Conservation (phyloP, 2,888 invertebrate genomes). For the Pheosia gnoma region DNA sequence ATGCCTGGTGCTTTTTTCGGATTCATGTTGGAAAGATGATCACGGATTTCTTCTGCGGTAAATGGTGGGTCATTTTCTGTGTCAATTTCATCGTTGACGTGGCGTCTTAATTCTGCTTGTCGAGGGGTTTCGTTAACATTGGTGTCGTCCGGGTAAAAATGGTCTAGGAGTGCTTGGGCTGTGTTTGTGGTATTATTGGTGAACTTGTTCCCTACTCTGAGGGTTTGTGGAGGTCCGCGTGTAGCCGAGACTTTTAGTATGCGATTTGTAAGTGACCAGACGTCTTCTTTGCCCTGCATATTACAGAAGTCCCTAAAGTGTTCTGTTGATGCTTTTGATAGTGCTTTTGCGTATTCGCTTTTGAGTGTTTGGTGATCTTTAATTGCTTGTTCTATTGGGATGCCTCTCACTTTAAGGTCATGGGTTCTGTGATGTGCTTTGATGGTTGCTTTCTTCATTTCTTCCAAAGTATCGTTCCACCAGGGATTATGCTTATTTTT, state of each 20-base stretch:
- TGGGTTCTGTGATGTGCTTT: background rate
- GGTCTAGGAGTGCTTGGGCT: background rate
- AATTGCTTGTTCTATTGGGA: background rate
- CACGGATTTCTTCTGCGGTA: background rate
- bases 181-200: background rate
- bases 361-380: background rate
- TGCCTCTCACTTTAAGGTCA: background rate
- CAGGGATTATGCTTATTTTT: background rate
- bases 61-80: background rate
- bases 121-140: background rate
- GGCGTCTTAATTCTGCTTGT: background rate
- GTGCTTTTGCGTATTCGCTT: background rate
- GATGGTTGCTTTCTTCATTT: background rate
- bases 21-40: background rate
- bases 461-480: background rate
- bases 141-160: background rate
- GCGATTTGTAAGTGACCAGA: background rate
- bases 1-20: background rate
- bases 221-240: background rate
- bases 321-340: background rate
- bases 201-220: background rate
- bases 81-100: background rate
- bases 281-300: background rate
- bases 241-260: background rate
- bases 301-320: background rate